Conservation (phyloP, 1,140 invertebrate species). For the Uloborus diversus region DNA sequence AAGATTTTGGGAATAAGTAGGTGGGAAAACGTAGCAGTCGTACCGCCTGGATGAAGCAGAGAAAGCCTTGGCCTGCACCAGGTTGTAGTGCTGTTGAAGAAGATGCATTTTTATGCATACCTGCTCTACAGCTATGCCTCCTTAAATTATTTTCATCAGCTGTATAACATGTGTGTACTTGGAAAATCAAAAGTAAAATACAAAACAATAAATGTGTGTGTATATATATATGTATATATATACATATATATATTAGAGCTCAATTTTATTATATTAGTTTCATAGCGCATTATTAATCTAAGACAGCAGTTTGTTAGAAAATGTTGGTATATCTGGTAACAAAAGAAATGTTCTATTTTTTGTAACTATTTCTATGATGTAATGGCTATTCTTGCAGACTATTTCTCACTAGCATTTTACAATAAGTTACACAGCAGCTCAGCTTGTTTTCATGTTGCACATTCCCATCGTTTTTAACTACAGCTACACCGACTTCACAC, state of each 20-base stretch:
- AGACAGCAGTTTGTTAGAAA: conserved; percentile 38
- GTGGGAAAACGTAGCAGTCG: too few species aligned
- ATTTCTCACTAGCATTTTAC: conserved; percentile 17
- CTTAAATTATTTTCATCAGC: too few species aligned
- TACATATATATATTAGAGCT: neutral
- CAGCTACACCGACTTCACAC: conserved; percentile 27
- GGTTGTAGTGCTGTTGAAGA: too few species aligned
- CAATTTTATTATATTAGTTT: conserved; percentile 37
- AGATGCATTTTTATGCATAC: too few species aligned
- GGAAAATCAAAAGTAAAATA: too few species aligned
- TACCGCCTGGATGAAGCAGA: too few species aligned
- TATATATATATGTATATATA: too few species aligned
- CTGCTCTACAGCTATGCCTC: too few species aligned
- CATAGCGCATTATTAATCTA: conserved; percentile 35
- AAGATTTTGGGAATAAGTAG: too few species aligned
- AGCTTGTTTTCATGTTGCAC: conserved; percentile 29
- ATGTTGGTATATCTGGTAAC: conserved; percentile 32
- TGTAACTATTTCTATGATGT: conserved; percentile 37
- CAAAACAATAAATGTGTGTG: too few species aligned
- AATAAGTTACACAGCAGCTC: conserved; percentile 41
- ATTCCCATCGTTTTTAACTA: conserved; percentile 34
- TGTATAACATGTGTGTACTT: too few species aligned
- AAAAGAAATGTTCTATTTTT: conserved; percentile 39
- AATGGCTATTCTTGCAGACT: conserved; percentile 8
- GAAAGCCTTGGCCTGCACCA: too few species aligned